Percentiles rank a stretch among this genome's conserved stretches.
These are phyloP conservation scores for Lagopus leucura DNA, from an alignment of 2,113 vertebrate genomes.

Conservation along the genomic window DNA sequence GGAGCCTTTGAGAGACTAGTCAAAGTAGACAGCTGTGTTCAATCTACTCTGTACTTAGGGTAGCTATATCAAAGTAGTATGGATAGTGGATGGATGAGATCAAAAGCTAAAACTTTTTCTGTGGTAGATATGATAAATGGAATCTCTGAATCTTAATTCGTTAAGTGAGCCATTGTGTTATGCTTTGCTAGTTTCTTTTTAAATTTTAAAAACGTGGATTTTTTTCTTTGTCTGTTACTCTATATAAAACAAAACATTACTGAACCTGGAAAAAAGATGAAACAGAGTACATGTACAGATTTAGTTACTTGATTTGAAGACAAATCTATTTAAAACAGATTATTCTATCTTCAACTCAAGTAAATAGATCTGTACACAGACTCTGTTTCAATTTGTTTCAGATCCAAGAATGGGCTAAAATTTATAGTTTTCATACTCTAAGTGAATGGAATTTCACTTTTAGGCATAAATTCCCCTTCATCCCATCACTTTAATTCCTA, in stretches of 20 bases:
- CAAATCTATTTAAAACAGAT: too few species aligned
- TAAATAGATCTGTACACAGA: not conserved
- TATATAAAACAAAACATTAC: not conserved
- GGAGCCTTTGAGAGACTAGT: not conserved
- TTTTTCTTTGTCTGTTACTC: not conserved
- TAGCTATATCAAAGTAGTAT: not conserved
- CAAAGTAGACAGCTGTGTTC: not conserved
- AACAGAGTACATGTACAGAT: too few species aligned
- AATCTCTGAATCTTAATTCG: not conserved
- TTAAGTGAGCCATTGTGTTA: not conserved
- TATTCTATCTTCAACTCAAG: not conserved
- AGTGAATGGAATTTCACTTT: slow-evolving; percentile 16
- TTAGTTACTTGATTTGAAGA: too few species aligned
- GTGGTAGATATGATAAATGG: not conserved
- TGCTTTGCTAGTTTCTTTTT: not conserved
- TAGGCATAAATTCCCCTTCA: slow-evolving; percentile 4
- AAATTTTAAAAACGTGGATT: not conserved
- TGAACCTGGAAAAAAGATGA: too few species aligned
- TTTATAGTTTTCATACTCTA: not conserved
- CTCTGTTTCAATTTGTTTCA: not conserved
- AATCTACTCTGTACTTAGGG: not conserved
- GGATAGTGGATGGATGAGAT: not conserved
- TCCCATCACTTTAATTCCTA: slow-evolving; percentile 18
- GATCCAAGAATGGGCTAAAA: not conserved
- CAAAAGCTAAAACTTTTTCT: not conserved